Base-by-base conservation (phyloP, 2,113 vertebrate genomes). In the Oenanthe oenanthe region DNA sequence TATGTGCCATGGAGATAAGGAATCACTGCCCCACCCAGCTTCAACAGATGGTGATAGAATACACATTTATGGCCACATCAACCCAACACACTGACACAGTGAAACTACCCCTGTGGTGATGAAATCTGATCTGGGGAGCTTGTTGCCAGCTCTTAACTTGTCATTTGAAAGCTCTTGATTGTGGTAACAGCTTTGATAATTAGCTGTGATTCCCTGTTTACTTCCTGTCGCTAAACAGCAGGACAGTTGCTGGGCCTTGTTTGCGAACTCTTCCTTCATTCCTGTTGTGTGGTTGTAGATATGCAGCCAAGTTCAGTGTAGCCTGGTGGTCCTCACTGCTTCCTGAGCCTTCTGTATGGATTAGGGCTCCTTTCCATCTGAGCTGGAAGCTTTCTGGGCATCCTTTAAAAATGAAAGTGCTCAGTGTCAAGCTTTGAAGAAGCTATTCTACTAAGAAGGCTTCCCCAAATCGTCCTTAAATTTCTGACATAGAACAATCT, bases 101-200 rank as follows among this genome's bases (percentile, higher is more conserved):
- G 28, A 31, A 76, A 47, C 10, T 12, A 5, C 5, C 40, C 25
- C 36, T 25, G 2, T 2, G 0, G 11, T 9, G n/a, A 1, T 45
- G 50, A 18, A 50, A 17, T 48, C 42, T 47, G 22, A 29, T 18
- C 40, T 19, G 17, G 25, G 8, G 26, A 31, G 63, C 29, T 76
- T 2, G 10, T 13, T 61, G 40, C 25, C 29, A 34, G 65, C 25
- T 38, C 65, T 51, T 32, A 10, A 18, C 18, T 6, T 38, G 18
- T 15, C 1, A 3, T 51, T 79, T 51, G 32, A 74, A 63, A 71
- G 17, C 26, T 60, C 34, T 5, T 4, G 1, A 9, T 14, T 24
- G 56, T 10, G 56, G 1, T 61, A 22, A 14, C 0, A 3, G 26
- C 10, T 5, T n/a, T 72, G 58, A 3, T 68, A 53, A 47, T 38